Conservation (phyloP, 2,113 vertebrate genomes). For the Pelmatolapia mariae region DNA sequence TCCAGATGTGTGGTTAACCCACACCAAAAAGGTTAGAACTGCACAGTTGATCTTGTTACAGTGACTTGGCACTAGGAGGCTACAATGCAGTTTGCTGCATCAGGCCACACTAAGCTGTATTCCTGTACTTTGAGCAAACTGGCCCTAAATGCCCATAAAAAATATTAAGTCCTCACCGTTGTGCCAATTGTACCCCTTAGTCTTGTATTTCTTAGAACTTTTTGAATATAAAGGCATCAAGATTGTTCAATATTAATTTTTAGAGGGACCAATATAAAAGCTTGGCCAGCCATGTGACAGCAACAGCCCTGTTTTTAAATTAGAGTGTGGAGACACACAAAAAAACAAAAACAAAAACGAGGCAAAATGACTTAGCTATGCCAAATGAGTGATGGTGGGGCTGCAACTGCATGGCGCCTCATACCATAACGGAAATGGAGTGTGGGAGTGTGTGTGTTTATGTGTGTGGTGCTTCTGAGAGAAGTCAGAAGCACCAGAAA, state of each 20-base stretch:
- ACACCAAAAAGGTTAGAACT: background rate
- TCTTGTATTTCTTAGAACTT: background rate
- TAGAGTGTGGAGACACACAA: background rate
- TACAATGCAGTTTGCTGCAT: background rate
- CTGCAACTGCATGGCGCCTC: background rate
- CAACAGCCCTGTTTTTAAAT: background rate
- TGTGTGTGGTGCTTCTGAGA: background rate
- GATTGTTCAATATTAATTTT: background rate
- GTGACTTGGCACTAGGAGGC: background rate
- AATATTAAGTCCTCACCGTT: background rate
- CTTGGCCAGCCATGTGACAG: background rate
- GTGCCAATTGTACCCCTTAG: background rate
- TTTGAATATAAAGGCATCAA: background rate
- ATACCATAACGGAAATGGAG: background rate
- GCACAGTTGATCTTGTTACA: background rate
- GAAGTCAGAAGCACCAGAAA: background rate
- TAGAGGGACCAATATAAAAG: background rate
- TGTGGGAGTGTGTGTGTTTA: background rate
- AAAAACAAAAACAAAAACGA: background rate
- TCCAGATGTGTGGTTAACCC: background rate
- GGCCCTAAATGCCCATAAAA: background rate
- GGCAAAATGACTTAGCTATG: background rate
- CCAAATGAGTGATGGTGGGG: background rate
- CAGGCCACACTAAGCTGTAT: background rate
- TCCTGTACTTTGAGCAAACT: background rate